These are phyloP conservation scores for Agelastica alni DNA, from an alignment of 2,888 invertebrate species.

Conservation along the genomic window DNA sequence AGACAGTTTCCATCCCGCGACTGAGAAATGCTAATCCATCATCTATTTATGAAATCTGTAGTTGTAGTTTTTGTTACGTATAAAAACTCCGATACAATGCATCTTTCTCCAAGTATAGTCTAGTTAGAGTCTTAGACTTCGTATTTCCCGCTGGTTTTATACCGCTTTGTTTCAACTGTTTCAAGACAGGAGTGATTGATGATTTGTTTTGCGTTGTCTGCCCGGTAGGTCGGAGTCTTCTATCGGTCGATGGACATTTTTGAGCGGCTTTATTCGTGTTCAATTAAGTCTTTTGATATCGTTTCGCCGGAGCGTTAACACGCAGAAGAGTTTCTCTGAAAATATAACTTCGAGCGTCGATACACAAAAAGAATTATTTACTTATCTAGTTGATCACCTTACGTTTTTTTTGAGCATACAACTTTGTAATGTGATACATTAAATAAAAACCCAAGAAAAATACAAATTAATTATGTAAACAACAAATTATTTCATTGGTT, in stretches of 20 bases:
- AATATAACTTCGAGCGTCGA: too few relatives aligned
- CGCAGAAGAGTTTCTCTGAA: slow-evolving; percentile 1
- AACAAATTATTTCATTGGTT: too few relatives aligned
- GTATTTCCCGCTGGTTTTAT: slow-evolving; percentile 56
- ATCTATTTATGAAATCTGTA: slow-evolving; percentile 53
- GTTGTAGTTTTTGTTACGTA: slow-evolving; percentile 51
- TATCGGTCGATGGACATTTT: slow-evolving; percentile 44
- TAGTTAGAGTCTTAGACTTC: slow-evolving; percentile 54
- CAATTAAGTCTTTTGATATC: slow-evolving; percentile 39
- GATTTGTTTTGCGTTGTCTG: slow-evolving; percentile 57
- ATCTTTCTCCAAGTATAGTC: slow-evolving; percentile 51
- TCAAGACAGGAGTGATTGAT: slow-evolving; percentile 56
- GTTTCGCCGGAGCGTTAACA: slow-evolving; percentile 10
- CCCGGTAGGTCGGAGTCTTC: slow-evolving; percentile 53
- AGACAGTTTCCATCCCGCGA: slow-evolving; percentile 18
- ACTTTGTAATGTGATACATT: too few relatives aligned
- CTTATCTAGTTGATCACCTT: too few relatives aligned
- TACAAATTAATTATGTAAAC: too few relatives aligned
- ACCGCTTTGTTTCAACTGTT: slow-evolving; percentile 56
- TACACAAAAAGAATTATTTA: too few relatives aligned
- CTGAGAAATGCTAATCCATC: slow-evolving; percentile 46
- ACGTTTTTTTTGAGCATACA: too few relatives aligned
- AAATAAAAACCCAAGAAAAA: too few relatives aligned
- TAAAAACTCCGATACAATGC: slow-evolving; percentile 50
- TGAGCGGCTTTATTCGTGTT: slow-evolving; percentile 43